Evolutionary conservation across 2,888 invertebrate species (phyloP).

Genomic region (Ormyrus nitidulus): DNA sequence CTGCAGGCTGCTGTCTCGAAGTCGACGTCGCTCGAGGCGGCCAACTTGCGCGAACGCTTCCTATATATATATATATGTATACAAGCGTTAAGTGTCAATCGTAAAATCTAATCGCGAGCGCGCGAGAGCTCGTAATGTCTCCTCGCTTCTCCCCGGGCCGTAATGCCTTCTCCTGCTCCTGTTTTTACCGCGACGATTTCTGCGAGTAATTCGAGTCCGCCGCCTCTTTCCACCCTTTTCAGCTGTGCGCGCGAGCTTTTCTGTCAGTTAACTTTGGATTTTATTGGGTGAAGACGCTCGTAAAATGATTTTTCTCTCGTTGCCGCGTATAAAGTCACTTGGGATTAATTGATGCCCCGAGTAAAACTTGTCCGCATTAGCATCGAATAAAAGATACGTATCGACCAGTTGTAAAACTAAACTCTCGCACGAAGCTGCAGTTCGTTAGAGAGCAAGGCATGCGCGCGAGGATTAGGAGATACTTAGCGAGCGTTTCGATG

Average conservation of each 20-base stretch:
- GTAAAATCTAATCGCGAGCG: constrained; percentile 54
- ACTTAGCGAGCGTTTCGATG: constrained; percentile 27
- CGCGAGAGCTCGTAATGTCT: constrained; percentile 20
- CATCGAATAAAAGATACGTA: constrained; percentile 14
- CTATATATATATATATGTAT: neutral
- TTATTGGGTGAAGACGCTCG: constrained; percentile 25
- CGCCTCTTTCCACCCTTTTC: neutral
- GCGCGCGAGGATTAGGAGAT: constrained; percentile 39
- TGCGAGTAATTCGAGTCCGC: no score
- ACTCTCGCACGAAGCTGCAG: neutral
- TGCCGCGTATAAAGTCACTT: neutral
- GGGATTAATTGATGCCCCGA: neutral
- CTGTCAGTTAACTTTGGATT: constrained; percentile 12
- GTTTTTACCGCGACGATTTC: neutral
- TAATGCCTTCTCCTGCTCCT: neutral
- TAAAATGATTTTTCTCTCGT: neutral
- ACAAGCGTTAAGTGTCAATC: constrained; percentile 46
- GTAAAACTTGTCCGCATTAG: neutral
- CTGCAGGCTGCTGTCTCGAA: constrained; percentile 5
- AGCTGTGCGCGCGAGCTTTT: neutral
- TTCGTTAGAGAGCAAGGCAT: no score
- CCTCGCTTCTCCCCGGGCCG: neutral
- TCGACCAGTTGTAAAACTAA: constrained; percentile 2
- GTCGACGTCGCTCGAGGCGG: constrained; percentile 28
- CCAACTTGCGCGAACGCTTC: constrained; percentile 2